Evolutionary conservation across 2,888 invertebrate genomes (phyloP).

Genomic region (Marronus borbonicus): DNA sequence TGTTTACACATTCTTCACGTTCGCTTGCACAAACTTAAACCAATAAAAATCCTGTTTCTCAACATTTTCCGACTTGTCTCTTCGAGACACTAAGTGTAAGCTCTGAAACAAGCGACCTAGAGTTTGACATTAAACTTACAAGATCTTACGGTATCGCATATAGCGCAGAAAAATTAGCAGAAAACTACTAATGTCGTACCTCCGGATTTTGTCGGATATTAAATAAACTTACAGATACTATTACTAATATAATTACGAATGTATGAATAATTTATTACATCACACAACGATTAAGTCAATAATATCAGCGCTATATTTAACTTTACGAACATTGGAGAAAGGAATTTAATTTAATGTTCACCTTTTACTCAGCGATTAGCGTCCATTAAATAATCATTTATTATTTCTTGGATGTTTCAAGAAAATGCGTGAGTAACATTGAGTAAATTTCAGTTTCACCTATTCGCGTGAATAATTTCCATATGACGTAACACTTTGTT

Average conservation of each 20-base stretch:
- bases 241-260: not conserved
- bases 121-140: too few species aligned
- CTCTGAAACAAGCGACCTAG: not conserved
- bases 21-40: conserved; percentile 22
- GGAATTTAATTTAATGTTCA: conserved; percentile 11
- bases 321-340: not conserved
- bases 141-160: too few species aligned
- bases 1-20: conserved; percentile 18
- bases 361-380: not conserved
- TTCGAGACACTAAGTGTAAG: not conserved
- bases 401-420: conserved; percentile 24
- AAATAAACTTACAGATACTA: too few species aligned
- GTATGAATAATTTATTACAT: not conserved
- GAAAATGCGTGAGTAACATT: not conserved
- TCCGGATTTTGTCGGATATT: too few species aligned
- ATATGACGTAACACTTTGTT: not conserved
- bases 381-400: not conserved
- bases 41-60: conserved; percentile 37
- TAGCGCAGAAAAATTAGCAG: too few species aligned
- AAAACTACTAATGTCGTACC: too few species aligned
- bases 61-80: conserved; percentile 27
- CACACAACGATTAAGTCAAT: not conserved
- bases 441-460: not conserved
- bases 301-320: conserved; percentile 21
- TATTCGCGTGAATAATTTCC: not conserved